Evolutionary conservation across 2,113 vertebrate genomes (phyloP).

Genomic region (Gymnarchus niloticus): DNA sequence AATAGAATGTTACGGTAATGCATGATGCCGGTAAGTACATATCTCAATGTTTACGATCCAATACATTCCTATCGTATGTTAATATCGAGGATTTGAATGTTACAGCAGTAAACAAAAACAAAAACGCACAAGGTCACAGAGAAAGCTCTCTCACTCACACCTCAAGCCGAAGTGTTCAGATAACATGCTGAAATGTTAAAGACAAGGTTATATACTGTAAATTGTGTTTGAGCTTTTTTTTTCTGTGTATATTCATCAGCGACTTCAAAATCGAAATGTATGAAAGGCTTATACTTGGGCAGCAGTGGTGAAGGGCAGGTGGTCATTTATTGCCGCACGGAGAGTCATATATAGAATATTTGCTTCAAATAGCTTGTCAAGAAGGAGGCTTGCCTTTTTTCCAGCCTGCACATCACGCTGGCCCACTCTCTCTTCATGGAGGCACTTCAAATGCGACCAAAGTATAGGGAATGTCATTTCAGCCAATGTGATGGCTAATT

Average conservation of each 20-base stretch:
- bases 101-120: too few relatives aligned
- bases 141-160: too few relatives aligned
- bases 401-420: neutral
- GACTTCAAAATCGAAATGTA: neutral
- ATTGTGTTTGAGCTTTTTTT: neutral
- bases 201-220: too few relatives aligned
- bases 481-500: conserved; percentile 16
- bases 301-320: neutral
- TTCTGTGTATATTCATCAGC: neutral
- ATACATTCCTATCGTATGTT: neutral
- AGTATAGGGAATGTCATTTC: conserved; percentile 9
- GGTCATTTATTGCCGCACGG: conserved; percentile 1
- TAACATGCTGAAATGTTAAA: too few relatives aligned
- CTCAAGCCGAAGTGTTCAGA: too few relatives aligned
- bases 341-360: neutral
- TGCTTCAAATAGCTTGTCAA: conserved; percentile 10
- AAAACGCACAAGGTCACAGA: too few relatives aligned
- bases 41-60: neutral
- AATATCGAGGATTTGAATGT: too few relatives aligned
- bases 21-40: too few relatives aligned
- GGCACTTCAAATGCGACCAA: neutral
- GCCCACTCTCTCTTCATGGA: neutral
- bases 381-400: neutral
- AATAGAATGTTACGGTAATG: neutral
- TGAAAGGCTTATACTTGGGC: neutral